Conservation (phyloP, 1,140 invertebrate genomes). For the Drosophila subpulchrella region DNA sequence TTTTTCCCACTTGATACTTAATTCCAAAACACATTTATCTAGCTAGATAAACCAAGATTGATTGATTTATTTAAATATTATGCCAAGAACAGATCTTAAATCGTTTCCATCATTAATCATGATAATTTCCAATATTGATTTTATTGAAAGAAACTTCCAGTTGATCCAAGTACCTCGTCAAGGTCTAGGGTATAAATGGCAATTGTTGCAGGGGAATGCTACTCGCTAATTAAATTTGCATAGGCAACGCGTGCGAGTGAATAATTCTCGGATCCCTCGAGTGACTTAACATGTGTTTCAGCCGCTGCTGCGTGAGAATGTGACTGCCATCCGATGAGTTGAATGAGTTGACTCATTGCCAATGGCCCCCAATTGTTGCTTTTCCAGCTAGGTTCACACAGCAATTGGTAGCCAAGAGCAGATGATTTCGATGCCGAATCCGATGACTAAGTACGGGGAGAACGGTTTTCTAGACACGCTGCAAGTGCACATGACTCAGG, state of each 20-base stretch:
- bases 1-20: no score
- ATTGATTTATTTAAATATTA: neutral
- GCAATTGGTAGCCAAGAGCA: conserved; percentile 53
- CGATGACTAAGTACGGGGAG: conserved; percentile 47
- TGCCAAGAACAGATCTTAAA: neutral
- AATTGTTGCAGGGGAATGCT: conserved; percentile 24
- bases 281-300: conserved; percentile 38
- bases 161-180: neutral
- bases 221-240: conserved; percentile 61
- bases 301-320: conserved; percentile 45
- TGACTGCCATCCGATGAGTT: conserved; percentile 42
- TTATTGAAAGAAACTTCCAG: no score
- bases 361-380: conserved; percentile 39
- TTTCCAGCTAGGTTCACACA: conserved; percentile 64
- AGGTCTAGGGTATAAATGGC: conserved; percentile 21
- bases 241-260: conserved; percentile 48
- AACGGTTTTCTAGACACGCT: conserved; percentile 15
- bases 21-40: no score
- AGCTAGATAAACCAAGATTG: neutral
- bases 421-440: conserved; percentile 30
- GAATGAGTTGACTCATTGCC: conserved; percentile 53
- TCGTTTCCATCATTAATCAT: neutral
- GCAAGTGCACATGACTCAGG: conserved; percentile 51
- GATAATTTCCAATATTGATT: neutral
- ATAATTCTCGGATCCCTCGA: conserved; percentile 26